Base-by-base conservation (phyloP, 2,888 invertebrate species). In the Drosophila demipolita region DNA sequence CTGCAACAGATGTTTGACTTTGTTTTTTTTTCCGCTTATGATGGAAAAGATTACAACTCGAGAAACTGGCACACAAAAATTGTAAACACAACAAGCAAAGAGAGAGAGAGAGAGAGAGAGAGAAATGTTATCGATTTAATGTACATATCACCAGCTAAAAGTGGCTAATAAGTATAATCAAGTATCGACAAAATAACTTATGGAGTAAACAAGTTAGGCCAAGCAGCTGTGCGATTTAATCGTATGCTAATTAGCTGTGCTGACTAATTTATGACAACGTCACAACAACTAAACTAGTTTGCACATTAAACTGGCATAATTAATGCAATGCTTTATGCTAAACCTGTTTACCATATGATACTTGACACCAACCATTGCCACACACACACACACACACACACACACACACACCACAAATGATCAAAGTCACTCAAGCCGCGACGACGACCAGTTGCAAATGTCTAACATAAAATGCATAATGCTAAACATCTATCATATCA, bases 1-100 rank as follows among this genome's bases (percentile, higher is more conserved):
- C 20, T 54, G 52, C 58, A 67, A 42, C 82, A 80, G 82, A 87
- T 87, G 85, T 79, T 83, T 87, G 87, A 85, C 83, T 82, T 84
- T 71, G 61, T 73, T 83, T 76, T 63, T 63, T 38, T 49, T 15
- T 40, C 42, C 40, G 60, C 35, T 29, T 69, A 50, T 68, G 76
- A 76, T 66, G 60, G 67, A 65, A 55, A 54, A 54, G 73, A 76
- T 75, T 62, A 29, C 62, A 40, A 48, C 48, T 35, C 60, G 26
- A 40, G 49, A 65, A 78, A 65, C 68, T 81, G 68, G 80, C 78
- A 80, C 79, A 80, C 60, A 38, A 50, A 38, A 48, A 49, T 36
- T 57, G 38, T 53, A 63, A 64, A 74, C 61, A 55, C 48, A 66
- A 36, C 45, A 73, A 42, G 26, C 23, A 17, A 50, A 23, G 7